Base-by-base conservation (phyloP, 2,888 invertebrate species). In the Sesia bembeciformis region DNA sequence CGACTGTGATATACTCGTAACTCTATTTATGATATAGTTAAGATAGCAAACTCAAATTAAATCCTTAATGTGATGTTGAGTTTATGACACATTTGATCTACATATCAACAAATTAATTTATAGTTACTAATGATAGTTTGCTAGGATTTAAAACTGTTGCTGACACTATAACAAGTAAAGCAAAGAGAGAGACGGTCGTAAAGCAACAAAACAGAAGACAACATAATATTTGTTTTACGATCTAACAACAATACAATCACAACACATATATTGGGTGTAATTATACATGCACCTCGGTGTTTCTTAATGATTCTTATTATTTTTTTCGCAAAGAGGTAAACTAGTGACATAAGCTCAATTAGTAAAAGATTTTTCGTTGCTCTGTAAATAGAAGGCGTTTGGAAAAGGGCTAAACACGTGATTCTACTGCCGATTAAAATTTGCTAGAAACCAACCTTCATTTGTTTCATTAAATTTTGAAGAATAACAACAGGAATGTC, bases 211-310 rank as follows among this genome's bases (percentile, higher is more conserved):
- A 58, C 49, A 52, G 56, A 58, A 56, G 52, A 58, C 50, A 50
- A 39, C 39, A 50, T 46, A 8, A 38, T 39, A 50, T 58, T 54
- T 58, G 55, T 49, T 54, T 56, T 52, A 68, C 69, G 64, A 65
- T 69, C 74, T 73, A 76, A 76, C 74, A 76, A 62, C 62, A 75
- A 61, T 66, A 72, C 74, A 68, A 63, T 70, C 66, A 77, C 76
- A 75, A 57, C 55, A 56, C 51, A 50, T 38, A 77, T 72, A 77
- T 67, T 66, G 66, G 72, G 68, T 74, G 70, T 68, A 60, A 63
- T 58, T 43, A 58, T 62, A 68, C 78, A 78, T 78, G 79, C 78
- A 73, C 54, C 56, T 61, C 52, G 46, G 61, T 62, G 52, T 8
- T 50, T 2, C 23, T 23, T 23, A 23, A 23, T 23, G 23, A 23